Percentiles rank a stretch among this genome's conserved stretches.
These are phyloP conservation scores for Eupeodes luniger DNA, from an alignment of 2,888 invertebrate genomes.

Conservation along the genomic window DNA sequence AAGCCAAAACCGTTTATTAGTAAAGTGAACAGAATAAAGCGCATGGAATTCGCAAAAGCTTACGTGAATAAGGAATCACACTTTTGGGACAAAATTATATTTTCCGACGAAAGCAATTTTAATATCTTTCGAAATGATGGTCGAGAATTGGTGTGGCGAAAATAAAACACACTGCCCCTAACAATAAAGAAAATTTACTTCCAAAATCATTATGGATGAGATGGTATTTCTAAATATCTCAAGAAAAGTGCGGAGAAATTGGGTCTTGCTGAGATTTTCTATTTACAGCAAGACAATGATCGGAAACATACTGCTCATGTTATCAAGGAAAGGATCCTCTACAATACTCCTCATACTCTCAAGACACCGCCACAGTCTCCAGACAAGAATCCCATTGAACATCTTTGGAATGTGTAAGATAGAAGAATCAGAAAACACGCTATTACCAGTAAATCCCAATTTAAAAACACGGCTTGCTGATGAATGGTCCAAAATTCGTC, in stretches of 20 bases:
- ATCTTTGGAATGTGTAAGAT: conserved; percentile 6
- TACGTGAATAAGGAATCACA: no score
- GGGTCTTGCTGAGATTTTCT: no score
- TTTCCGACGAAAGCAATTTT: background rate
- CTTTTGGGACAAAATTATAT: no score
- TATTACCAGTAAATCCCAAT: background rate
- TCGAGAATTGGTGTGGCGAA: no score
- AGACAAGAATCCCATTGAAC: conserved; percentile 2
- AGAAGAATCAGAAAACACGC: background rate
- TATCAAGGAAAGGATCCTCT: no score
- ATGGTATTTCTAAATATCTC: background rate
- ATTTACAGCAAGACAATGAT: no score
- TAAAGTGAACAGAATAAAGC: background rate
- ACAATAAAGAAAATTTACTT: background rate
- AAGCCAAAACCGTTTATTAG: background rate
- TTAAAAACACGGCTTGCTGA: conserved; percentile 3
- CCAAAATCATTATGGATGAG: background rate
- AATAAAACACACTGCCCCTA: background rate
- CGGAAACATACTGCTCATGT: no score
- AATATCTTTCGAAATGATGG: no score
- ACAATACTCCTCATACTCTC: no score
- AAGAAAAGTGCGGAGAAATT: no score
- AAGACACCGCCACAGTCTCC: background rate
- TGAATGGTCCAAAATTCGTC: background rate
- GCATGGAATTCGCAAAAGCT: background rate